Percentiles rank a stretch among this genome's conserved stretches.
These are phyloP conservation scores for Grammomys surdaster DNA, from an alignment of 2,113 vertebrate species.

Conservation along the genomic window DNA sequence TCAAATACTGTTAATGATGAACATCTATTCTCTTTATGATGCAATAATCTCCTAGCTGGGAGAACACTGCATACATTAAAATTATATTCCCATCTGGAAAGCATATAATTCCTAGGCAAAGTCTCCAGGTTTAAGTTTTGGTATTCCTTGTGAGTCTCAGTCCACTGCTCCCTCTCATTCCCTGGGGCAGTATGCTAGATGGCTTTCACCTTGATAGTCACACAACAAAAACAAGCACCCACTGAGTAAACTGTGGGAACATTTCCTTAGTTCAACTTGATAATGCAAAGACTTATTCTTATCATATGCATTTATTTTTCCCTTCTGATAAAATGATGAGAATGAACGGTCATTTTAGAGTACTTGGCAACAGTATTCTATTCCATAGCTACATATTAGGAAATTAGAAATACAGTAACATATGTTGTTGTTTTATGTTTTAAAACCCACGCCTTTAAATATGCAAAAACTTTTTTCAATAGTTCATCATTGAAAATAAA, in stretches of 20 bases:
- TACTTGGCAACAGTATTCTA: constrained; percentile 21
- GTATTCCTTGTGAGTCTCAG: not conserved
- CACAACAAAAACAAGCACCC: constrained; percentile 29
- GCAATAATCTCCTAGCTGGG: not conserved
- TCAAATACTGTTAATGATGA: not conserved
- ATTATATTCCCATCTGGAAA: constrained; percentile 33
- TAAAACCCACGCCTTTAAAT: constrained; percentile 4
- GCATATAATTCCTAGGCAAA: not conserved
- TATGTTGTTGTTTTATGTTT: not conserved
- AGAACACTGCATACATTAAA: not conserved
- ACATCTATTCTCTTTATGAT: constrained; percentile 44
- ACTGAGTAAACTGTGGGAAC: constrained; percentile 50
- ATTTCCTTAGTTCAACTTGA: not conserved
- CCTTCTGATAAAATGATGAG: constrained; percentile 42
- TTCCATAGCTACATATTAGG: constrained; percentile 28
- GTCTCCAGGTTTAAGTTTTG: not conserved
- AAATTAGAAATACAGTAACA: constrained; percentile 14
- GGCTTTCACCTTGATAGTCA: constrained; percentile 31
- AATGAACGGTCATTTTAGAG: not conserved
- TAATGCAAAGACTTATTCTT: constrained; percentile 42
- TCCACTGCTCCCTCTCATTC: not conserved
- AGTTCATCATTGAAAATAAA: not conserved
- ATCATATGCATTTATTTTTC: not conserved
- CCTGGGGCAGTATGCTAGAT: not conserved
- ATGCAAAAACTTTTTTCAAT: not conserved